These are phyloP conservation scores for Ormyrus nitidulus DNA, from an alignment of 2,888 invertebrate species.

Conservation along the genomic window DNA sequence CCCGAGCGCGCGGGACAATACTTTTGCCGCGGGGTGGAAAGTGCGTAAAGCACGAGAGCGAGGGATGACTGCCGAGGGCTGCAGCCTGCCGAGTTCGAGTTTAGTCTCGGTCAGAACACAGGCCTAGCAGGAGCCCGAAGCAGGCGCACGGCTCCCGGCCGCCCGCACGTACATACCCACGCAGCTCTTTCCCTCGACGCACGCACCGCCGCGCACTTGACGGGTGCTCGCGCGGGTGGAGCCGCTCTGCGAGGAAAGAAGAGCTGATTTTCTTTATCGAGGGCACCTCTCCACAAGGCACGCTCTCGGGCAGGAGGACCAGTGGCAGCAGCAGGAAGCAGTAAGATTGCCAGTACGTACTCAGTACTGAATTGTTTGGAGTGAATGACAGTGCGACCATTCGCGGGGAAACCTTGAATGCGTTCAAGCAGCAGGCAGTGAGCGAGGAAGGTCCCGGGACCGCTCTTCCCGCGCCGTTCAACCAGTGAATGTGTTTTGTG, in stretches of 20 bases:
- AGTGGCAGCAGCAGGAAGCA: too few relatives aligned
- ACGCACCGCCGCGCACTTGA: conserved; percentile 47
- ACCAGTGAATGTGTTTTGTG: conserved; percentile 47
- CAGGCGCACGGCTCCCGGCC: conserved; percentile 28
- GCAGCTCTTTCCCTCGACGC: conserved; percentile 5
- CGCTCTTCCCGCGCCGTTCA: conserved; percentile 17
- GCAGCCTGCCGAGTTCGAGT: conserved; percentile 67
- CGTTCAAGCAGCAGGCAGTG: conserved; percentile 27
- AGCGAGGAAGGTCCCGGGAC: conserved; percentile 28
- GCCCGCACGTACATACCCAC: conserved; percentile 33
- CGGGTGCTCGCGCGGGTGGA: conserved; percentile 1
- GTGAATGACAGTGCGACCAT: conserved; percentile 56
- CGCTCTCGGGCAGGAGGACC: too few relatives aligned
- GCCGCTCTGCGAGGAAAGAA: background rate
- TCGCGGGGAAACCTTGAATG: conserved; percentile 33
- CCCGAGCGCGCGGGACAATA: conserved; percentile 44
- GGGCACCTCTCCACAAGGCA: too few relatives aligned
- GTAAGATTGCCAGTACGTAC: conserved; percentile 59
- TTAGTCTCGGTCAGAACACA: conserved; percentile 75
- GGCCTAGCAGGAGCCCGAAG: conserved; percentile 72
- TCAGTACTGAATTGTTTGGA: background rate
- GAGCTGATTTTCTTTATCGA: too few relatives aligned
- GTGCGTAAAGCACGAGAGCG: conserved; percentile 68
- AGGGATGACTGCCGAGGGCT: conserved; percentile 74
- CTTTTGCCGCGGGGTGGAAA: conserved; percentile 65